Evolutionary conservation across 2,888 invertebrate species (phyloP).

Genomic region (Tinea trinotella): DNA sequence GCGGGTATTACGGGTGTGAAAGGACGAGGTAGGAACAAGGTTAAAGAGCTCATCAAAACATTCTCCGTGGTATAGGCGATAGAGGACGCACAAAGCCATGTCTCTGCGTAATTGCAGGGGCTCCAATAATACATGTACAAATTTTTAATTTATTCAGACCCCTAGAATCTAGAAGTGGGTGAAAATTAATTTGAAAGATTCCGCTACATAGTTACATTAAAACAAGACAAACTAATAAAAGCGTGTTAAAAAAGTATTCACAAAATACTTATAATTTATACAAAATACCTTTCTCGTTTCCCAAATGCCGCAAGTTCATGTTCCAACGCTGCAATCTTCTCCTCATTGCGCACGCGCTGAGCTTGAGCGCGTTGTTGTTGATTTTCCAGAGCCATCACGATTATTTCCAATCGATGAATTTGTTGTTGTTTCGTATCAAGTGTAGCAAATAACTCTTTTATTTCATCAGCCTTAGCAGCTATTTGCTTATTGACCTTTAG

Average conservation of each 20-base stretch:
- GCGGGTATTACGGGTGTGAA: too few relatives aligned
- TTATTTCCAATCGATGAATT: slow-evolving; percentile 67
- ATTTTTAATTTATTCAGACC: too few relatives aligned
- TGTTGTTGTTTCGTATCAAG: slow-evolving; percentile 70
- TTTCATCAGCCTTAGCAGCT: slow-evolving; percentile 63
- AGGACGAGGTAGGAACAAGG: too few relatives aligned
- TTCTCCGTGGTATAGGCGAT: too few relatives aligned
- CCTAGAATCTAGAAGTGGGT: too few relatives aligned
- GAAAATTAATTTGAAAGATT: too few relatives aligned
- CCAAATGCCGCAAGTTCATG: slow-evolving; percentile 57
- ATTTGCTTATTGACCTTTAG: slow-evolving; percentile 68
- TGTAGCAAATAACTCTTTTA: slow-evolving; percentile 62
- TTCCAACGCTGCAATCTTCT: slow-evolving; percentile 71
- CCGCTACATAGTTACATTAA: too few relatives aligned
- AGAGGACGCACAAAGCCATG: too few relatives aligned
- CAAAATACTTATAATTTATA: too few relatives aligned
- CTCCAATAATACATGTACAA: too few relatives aligned
- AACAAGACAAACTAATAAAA: not conserved
- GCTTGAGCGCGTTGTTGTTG: slow-evolving; percentile 71
- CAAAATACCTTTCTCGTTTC: slow-evolving; percentile 45
- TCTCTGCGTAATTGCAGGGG: too few relatives aligned
- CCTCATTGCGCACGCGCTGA: slow-evolving; percentile 72
- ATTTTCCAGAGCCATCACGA: slow-evolving; percentile 69
- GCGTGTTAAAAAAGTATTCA: not conserved
- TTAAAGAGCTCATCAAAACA: too few relatives aligned